Evolutionary conservation across 2,797 vertebrate genomes (phyloP), one percentile per base, ranked within the genome.

Genomic region (Silurus lanzhouensis): DNA sequence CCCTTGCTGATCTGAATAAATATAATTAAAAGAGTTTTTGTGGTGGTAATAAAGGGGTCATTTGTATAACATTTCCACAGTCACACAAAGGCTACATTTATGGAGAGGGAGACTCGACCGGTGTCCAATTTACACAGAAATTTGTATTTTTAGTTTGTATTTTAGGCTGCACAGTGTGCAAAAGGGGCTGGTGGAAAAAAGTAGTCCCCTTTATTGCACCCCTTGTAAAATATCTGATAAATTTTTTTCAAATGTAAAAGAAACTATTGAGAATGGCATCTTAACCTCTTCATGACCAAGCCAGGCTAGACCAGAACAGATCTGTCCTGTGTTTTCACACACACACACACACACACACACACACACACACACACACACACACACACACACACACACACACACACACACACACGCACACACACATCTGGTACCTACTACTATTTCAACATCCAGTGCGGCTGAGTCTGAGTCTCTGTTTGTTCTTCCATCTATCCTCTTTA

Each of bases 61-160:
- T 98, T 98, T 98, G 97, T 99, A 96, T 95, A 96, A 96, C 96
- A 96, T 98, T 97, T 98, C 97, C 97, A 98, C 94, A 92, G 95
- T 91, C 90, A 95, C 94, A 99, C 98, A 99, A 98, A 98, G 97
- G 94, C 91, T 93, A 97, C 97, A 97, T 98, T 99, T 97, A 98
- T 98, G 96, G 94, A 96, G 94, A 87, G 64, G 91, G 88, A 94
- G 94, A 94, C 95, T 95, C 93, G 91, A 95, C 94, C 92, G 90
- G 93, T 94, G 96, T 97, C 96, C 97, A 97, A 97, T 96, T 97
- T 96, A 97, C 96, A 97, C 97, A 97, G 94, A 95, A 95, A 93
- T 94, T 93, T 94, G 95, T 98, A 97, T 99, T 99, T 98, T 98
- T 98, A 99, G 97, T 95, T 93, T 93, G 78, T 64, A 79, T 76